Evolutionary conservation across 2,888 invertebrate species (phyloP).

Genomic region (Zaprionus obscuricornis): DNA sequence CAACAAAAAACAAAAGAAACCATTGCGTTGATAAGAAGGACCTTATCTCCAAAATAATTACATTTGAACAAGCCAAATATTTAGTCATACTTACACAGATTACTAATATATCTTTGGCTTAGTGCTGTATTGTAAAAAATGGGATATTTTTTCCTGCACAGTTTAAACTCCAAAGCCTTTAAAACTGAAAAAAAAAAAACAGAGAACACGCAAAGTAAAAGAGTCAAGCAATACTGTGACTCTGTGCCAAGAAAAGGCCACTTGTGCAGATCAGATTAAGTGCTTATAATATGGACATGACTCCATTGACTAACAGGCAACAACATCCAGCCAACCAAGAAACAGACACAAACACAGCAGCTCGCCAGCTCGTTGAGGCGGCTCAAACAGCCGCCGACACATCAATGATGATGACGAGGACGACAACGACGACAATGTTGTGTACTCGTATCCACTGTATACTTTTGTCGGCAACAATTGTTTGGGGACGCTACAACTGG

Average conservation of each 20-base stretch:
- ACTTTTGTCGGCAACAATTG: constrained; percentile 56
- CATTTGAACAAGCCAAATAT: too few relatives aligned
- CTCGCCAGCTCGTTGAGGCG: constrained; percentile 24
- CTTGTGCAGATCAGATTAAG: constrained; percentile 67
- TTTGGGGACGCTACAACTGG: constrained; percentile 19
- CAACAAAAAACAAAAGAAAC: constrained; percentile 10
- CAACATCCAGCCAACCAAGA: constrained; percentile 25
- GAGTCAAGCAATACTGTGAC: constrained; percentile 1
- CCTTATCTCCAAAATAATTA: too few relatives aligned
- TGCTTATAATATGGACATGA: constrained; percentile 78
- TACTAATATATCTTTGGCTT: too few relatives aligned
- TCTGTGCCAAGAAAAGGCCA: constrained; percentile 62
- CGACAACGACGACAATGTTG: constrained; percentile 21
- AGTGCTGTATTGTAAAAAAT: too few relatives aligned
- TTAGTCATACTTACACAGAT: too few relatives aligned
- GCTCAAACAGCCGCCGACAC: constrained; percentile 51
- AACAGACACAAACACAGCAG: constrained; percentile 28
- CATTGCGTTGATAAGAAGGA: too few relatives aligned
- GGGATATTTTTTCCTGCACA: too few relatives aligned
- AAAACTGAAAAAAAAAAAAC: neutral
- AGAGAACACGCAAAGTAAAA: neutral
- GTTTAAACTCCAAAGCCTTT: too few relatives aligned
- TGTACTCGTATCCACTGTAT: constrained; percentile 18
- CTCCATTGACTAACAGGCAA: constrained; percentile 70
- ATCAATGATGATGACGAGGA: constrained; percentile 43